phyloP scores from a whole-genome alignment of 2,797 vertebrate species.

The Acanthopagrus latus region DNA sequence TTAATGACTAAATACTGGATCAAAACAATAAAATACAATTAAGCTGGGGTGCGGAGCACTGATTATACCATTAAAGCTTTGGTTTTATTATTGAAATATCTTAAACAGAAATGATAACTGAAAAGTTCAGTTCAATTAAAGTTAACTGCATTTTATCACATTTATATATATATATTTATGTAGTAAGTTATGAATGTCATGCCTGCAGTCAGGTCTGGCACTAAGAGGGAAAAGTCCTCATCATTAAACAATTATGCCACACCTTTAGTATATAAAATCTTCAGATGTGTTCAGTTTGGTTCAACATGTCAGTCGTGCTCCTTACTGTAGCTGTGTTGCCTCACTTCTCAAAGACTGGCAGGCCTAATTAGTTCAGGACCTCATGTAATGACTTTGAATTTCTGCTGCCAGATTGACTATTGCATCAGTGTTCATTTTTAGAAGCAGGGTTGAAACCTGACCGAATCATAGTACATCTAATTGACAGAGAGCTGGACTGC shows the following conservation, averaged over 20 bases:
- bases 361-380: conserved; percentile 64
- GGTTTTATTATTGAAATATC: no score
- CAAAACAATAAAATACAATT: no score
- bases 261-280: background rate
- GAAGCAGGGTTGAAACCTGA: conserved; percentile 62
- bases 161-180: background rate
- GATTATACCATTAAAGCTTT: no score
- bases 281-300: conserved; percentile 13
- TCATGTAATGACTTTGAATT: conserved; percentile 63
- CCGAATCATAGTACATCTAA: conserved; percentile 51
- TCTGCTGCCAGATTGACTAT: conserved; percentile 61
- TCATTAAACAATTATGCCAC: background rate
- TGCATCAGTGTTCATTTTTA: conserved; percentile 73
- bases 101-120: no score
- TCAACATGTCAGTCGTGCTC: conserved; percentile 9
- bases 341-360: conserved; percentile 41
- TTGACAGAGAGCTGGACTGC: conserved; percentile 58
- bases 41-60: no score
- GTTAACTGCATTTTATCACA: background rate
- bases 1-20: no score
- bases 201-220: background rate
- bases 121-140: no score
- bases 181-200: background rate
- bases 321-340: conserved; percentile 22
- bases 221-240: background rate